Base-by-base conservation (phyloP, 2,888 invertebrate genomes). In the Stegophylla sp. region DNA sequence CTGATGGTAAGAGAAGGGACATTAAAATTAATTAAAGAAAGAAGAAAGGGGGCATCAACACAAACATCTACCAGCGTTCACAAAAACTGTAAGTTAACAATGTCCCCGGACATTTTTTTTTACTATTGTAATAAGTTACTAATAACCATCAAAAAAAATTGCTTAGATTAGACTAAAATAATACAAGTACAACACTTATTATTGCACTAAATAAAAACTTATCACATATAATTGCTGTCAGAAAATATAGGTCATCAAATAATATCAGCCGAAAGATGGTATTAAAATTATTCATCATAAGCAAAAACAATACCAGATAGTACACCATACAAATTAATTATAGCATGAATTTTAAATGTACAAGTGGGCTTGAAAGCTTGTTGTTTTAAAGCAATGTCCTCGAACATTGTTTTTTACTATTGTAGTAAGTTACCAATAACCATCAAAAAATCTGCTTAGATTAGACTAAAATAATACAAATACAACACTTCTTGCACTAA, bases 221-320 rank as follows among this genome's bases (percentile, higher is more conserved):
- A 20, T 56, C 20, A 10, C 9, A 56, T 56, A 34, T 4, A 1
- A 23, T 48, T 48, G 48, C 67, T 28, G 3, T 69, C 48, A 69
- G 67, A 28, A 48, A 51, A 51, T 51, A 28, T 28, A 26, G 10
- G 28, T 69, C 59, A 73, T 64, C 64, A 64, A 4, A 28, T 3
- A 64, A 41, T 17, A 64, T 64, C 64, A 64, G 64, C 7, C 64
- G 64, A 64, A 64, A 64, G 64, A 64, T 64, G 64, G n/a, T 64
- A 34, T 28, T 34, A 13, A n/a, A 64, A 64, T 61, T 64, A 64
- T 28, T 64, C 64, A 64, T 64, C 64, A 64, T 41, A 17, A 64
- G 41, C 64, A 64, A 1, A 45, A 45, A 41, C 17, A n/a, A n/a
- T n/a, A n/a, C n/a, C n/a, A n/a, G n/a, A n/a, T n/a, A n/a, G n/a